phyloP scores from a whole-genome alignment of 2,888 invertebrate genomes.

The Yponomeuta malinellus region DNA sequence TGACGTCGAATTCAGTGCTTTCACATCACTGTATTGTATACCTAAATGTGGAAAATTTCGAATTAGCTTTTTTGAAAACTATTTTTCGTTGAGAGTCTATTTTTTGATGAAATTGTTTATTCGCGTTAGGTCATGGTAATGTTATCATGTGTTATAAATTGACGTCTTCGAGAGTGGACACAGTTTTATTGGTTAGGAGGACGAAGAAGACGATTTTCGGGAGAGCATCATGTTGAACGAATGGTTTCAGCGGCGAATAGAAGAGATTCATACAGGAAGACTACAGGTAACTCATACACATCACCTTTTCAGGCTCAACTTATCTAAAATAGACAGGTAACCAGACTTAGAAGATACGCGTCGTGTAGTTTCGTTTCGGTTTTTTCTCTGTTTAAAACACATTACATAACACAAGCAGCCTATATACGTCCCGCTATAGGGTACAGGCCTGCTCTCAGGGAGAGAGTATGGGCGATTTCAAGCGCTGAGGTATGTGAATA shows the following conservation, averaged over 20 bases:
- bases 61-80: constrained; percentile 46
- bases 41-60: constrained; percentile 42
- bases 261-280: constrained; percentile 47
- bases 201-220: constrained; percentile 38
- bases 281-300: constrained; percentile 47
- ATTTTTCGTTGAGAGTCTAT: constrained; percentile 68
- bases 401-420: no score
- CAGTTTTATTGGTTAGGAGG: constrained; percentile 48
- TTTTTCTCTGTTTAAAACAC: no score
- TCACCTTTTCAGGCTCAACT: neutral
- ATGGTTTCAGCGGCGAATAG: constrained; percentile 63
- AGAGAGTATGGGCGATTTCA: no score
- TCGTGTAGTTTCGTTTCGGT: no score
- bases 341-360: no score
- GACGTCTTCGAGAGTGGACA: constrained; percentile 34
- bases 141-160: constrained; percentile 69
- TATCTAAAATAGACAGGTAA: no score
- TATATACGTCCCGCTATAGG: no score
- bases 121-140: constrained; percentile 58
- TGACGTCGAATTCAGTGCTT: constrained; percentile 34
- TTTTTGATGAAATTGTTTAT: constrained; percentile 72
- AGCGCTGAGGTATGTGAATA: no score
- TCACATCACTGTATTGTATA: constrained; percentile 44
- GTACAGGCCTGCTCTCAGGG: no score
- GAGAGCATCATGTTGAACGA: constrained; percentile 70